These are phyloP conservation scores for Lasioglossum albipes DNA, from an alignment of 1,140 invertebrate species.

Conservation along the genomic window DNA sequence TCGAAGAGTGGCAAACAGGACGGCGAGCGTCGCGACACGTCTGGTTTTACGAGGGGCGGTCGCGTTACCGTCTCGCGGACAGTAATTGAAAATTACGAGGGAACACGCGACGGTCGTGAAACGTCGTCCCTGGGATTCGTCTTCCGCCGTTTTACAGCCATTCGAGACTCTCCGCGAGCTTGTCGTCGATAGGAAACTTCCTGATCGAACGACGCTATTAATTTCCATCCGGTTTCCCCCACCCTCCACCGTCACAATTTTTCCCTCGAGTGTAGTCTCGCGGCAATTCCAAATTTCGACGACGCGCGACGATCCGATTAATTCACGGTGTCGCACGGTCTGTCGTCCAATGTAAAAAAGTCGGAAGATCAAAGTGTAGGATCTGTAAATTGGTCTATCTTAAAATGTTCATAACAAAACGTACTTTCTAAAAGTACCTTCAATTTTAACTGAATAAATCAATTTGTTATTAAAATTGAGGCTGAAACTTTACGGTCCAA, in stretches of 20 bases:
- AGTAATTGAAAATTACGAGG: conserved; percentile 63
- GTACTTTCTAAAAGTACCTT: too few species aligned
- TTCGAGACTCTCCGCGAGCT: background rate
- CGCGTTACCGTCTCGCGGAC: conserved; percentile 16
- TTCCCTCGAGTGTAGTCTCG: background rate
- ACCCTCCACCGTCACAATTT: background rate
- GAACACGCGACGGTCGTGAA: too few species aligned
- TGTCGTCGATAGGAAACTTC: background rate
- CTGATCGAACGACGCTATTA: conserved; percentile 12
- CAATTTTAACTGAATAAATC: too few species aligned
- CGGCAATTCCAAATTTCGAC: background rate
- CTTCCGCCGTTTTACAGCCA: background rate
- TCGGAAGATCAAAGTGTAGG: too few species aligned
- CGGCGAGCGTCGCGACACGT: conserved; percentile 18
- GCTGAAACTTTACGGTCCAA: too few species aligned
- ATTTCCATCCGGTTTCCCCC: background rate
- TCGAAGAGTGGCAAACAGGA: background rate
- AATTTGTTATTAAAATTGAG: too few species aligned
- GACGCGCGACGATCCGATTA: conserved; percentile 6
- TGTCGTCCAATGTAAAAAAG: too few species aligned
- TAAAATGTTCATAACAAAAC: too few species aligned
- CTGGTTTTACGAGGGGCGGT: conserved; percentile 52
- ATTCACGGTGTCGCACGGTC: background rate
- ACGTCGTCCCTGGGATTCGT: conserved; percentile 14
- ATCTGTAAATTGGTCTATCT: too few species aligned